Percentiles rank a stretch among this genome's conserved stretches.
These are phyloP conservation scores for Lordiphosa clarofinis DNA, from an alignment of 1,140 invertebrate species.

Conservation along the genomic window DNA sequence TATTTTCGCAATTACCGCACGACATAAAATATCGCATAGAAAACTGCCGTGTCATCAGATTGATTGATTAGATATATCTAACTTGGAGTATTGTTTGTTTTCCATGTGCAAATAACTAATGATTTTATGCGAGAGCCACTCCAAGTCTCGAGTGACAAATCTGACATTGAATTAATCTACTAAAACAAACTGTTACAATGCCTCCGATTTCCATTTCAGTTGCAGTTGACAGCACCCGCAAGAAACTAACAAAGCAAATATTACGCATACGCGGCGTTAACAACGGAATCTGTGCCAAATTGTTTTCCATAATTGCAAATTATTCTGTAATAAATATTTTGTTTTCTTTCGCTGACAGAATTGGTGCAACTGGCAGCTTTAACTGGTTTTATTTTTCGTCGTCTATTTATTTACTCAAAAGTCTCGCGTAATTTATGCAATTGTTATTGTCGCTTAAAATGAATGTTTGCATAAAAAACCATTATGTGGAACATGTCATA, in stretches of 20 bases:
- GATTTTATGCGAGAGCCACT: constrained; percentile 32
- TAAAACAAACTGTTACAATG: constrained; percentile 60
- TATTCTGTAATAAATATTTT: constrained; percentile 69
- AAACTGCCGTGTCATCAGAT: constrained; percentile 42
- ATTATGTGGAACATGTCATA: constrained; percentile 76
- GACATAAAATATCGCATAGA: constrained; percentile 19
- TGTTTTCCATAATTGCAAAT: constrained; percentile 46
- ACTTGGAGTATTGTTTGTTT: constrained; percentile 12
- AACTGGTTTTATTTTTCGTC: constrained; percentile 55
- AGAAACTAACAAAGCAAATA: constrained; percentile 40
- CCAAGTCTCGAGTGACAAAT: constrained; percentile 15
- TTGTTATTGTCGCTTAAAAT: constrained; percentile 58
- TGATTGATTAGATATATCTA: constrained; percentile 68
- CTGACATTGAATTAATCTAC: constrained; percentile 48
- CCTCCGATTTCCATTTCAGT: constrained; percentile 46
- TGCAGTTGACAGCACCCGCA: constrained; percentile 25
- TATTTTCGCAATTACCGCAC: constrained; percentile 43
- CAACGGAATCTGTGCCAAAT: constrained; percentile 26
- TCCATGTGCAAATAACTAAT: constrained; percentile 35
- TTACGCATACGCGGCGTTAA: constrained; percentile 60
- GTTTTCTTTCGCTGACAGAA: constrained; percentile 58
- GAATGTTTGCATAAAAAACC: constrained; percentile 75
- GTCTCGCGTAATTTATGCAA: constrained; percentile 43
- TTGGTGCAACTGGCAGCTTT: constrained; percentile 59
- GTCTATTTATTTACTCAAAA: background rate